Percentiles rank a stretch among this genome's conserved stretches.
Evolutionary conservation across 2,888 invertebrate species (phyloP).

Genomic region (Folsomia candida): DNA sequence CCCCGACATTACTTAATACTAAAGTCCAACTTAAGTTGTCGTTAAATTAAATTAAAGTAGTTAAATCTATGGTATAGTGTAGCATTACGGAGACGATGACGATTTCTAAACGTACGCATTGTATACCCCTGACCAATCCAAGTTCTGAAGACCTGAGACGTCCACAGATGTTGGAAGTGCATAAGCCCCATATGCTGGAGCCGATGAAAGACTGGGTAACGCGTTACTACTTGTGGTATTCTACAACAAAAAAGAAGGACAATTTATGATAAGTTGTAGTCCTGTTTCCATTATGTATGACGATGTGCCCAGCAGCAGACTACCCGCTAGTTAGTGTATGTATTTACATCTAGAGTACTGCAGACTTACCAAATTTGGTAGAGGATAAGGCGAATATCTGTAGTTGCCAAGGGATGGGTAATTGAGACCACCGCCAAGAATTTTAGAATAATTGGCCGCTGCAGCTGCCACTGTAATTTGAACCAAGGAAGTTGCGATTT

Average conservation of each 20-base stretch:
- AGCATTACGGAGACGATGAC: too few relatives aligned
- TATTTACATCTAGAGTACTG: not conserved
- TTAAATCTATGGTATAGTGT: too few relatives aligned
- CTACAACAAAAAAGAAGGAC: slow-evolving; percentile 21
- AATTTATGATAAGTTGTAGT: not conserved
- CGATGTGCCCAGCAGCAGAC: too few relatives aligned
- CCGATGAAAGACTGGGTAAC: slow-evolving; percentile 48
- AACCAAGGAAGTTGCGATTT: slow-evolving; percentile 44
- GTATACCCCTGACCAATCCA: slow-evolving; percentile 50
- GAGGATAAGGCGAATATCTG: slow-evolving; percentile 50
- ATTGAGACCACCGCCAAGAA: slow-evolving; percentile 49
- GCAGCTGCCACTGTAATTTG: slow-evolving; percentile 47
- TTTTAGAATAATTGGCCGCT: slow-evolving; percentile 47
- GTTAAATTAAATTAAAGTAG: too few relatives aligned
- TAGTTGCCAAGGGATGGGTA: slow-evolving; percentile 50
- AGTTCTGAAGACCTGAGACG: slow-evolving; percentile 50
- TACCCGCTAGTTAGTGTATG: not conserved
- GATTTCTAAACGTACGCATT: slow-evolving; percentile 47
- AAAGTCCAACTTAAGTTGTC: too few relatives aligned
- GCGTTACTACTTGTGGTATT: slow-evolving; percentile 48
- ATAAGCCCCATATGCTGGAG: slow-evolving; percentile 49
- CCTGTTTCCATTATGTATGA: not conserved
- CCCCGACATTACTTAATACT: too few relatives aligned
- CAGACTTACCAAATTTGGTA: slow-evolving; percentile 51
- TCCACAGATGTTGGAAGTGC: slow-evolving; percentile 50